Evolutionary conservation across 2,888 invertebrate species (phyloP).

Genomic region (Seladonia tumulorum): DNA sequence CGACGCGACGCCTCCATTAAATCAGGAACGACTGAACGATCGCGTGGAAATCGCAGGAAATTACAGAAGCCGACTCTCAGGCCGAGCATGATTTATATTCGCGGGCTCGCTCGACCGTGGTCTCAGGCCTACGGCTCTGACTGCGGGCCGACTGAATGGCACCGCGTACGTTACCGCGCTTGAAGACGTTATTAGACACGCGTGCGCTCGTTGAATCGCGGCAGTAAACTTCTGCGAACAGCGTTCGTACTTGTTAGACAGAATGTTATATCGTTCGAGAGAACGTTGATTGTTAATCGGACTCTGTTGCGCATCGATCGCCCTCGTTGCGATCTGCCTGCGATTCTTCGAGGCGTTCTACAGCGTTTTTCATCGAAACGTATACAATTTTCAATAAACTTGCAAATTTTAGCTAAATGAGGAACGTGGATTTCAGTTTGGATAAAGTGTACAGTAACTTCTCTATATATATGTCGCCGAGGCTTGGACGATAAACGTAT

Average conservation of each 20-base stretch:
- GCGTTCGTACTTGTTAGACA: constrained; percentile 66
- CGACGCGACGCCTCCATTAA: not conserved
- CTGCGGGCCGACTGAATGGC: constrained; percentile 38
- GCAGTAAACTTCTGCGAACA: constrained; percentile 64
- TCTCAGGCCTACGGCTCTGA: constrained; percentile 32
- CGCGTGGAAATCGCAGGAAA: constrained; percentile 68
- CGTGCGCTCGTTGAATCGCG: constrained; percentile 69
- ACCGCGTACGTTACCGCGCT: constrained; percentile 56
- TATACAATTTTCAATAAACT: not conserved
- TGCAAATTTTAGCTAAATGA: not conserved
- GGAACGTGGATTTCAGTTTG: not conserved
- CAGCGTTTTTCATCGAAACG: not conserved
- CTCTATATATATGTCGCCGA: no score
- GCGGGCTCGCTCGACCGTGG: constrained; percentile 38
- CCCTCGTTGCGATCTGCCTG: not conserved
- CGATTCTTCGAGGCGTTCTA: not conserved
- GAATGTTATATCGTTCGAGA: constrained; percentile 62
- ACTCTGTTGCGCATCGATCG: not conserved
- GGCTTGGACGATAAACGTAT: no score
- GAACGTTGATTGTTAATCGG: constrained; percentile 2
- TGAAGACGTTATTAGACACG: constrained; percentile 74
- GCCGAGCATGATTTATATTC: constrained; percentile 56
- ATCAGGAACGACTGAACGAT: constrained; percentile 48
- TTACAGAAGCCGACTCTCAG: constrained; percentile 60
- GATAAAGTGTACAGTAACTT: not conserved